phyloP scores from a whole-genome alignment of 2,113 vertebrate species.

The Tylochromis polylepis region DNA sequence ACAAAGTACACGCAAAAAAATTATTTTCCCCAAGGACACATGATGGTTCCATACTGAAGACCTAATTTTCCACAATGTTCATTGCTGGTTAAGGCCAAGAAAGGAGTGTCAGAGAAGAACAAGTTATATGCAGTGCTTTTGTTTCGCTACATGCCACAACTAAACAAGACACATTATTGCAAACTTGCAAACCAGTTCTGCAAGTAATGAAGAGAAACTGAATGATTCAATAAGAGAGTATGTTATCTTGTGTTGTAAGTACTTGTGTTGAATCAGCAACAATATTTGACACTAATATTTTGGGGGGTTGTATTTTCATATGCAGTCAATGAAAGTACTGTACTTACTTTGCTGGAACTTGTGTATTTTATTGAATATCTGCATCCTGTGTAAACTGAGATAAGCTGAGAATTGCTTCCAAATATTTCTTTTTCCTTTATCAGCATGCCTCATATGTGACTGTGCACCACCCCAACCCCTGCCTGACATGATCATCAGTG shows the following conservation, averaged over 20 bases:
- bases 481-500: constrained; percentile 63
- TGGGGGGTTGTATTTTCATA: background rate
- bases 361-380: background rate
- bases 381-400: background rate
- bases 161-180: background rate
- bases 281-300: background rate
- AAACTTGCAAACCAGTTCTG: background rate
- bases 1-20: background rate
- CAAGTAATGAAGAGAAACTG: background rate
- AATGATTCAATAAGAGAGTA: background rate
- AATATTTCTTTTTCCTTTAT: background rate
- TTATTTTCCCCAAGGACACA: constrained; percentile 1
- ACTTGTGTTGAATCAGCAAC: background rate
- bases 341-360: background rate
- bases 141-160: background rate
- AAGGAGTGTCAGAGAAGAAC: background rate
- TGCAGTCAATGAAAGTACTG: background rate
- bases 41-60: background rate
- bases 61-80: background rate
- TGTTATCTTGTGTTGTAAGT: background rate
- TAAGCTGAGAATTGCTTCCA: background rate
- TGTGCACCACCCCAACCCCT: constrained; percentile 70
- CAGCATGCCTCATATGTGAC: constrained; percentile 78
- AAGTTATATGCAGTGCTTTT: background rate
- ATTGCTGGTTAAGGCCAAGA: background rate